Base-by-base conservation (phyloP, 2,797 vertebrate genomes). In the Hemitrygon akajei region DNA sequence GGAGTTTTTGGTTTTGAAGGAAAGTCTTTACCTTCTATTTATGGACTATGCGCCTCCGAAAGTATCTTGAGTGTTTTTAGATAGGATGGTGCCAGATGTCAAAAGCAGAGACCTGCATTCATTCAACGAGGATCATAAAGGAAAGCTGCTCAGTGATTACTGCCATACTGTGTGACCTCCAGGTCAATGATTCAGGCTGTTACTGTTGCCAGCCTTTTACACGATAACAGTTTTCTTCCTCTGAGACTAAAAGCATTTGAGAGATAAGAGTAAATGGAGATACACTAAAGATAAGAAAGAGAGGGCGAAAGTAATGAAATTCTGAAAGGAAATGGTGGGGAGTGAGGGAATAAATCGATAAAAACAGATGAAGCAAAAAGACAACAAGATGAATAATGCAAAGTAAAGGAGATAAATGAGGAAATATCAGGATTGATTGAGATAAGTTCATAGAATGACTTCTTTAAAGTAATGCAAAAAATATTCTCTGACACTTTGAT, bases 161-260 rank as follows among this genome's bases (percentile, higher is more conserved):
- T 20, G 76, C 93, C 93, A 92, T 91, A 94, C 73, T 94, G 95
- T 95, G 95, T 95, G 94, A 95, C 95, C 95, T 94, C 94, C 69
- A 34, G 95, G 95, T 95, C 95, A 94, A 93, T 11, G 0, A 94
- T 94, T 94, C 94, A 94, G 73, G 94, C 69, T 86, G 82, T 94
- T 86, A 86, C 84, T 93, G 91, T 89, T 92, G 22, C 56, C 93
- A 93, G 93, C 81, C 77, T 95, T 95, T 95, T 95, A 81, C 93
- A 94, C 94, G 95, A 94, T 94, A 94, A 94, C 63, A 94, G 82
- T 76, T 93, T 79, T 94, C 14, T 66, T 93, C 81, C 81, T 82
- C 81, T 82, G 94, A 3, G 30, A 94, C 37, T 77, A 93, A 37
- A 86, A 73, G 81, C 69, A 58, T 77, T 86, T 93, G 30, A 76